Evolutionary conservation across 92 coral and sea anemone genomes (phyloP).

Genomic region (Metridium senile): DNA sequence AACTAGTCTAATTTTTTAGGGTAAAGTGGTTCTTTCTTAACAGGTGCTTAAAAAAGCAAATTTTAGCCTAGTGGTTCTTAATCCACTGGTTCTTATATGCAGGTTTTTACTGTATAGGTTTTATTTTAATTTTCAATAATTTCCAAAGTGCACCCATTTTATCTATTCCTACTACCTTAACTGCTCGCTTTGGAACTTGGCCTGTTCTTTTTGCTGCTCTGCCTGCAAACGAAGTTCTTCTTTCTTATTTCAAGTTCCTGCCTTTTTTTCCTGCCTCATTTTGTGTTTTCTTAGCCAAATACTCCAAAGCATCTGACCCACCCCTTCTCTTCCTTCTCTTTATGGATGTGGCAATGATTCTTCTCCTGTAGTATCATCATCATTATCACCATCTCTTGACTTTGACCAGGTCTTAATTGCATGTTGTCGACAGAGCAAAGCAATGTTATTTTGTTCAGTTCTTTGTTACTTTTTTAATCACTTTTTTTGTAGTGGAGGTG

Average conservation of each 20-base stretch:
- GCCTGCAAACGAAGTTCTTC: neutral
- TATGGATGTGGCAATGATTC: neutral
- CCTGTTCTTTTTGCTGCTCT: neutral
- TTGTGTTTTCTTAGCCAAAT: neutral
- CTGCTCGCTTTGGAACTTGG: neutral
- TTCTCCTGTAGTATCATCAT: conserved; percentile 1
- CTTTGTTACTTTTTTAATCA: neutral
- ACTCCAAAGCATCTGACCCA: neutral
- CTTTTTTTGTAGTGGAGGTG: neutral
- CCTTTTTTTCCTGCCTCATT: neutral
- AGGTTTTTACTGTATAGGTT: too few relatives aligned
- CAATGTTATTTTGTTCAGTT: conserved; percentile 41
- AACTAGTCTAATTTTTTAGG: too few relatives aligned
- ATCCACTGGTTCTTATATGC: too few relatives aligned
- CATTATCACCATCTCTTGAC: conserved; percentile 10
- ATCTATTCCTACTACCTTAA: too few relatives aligned
- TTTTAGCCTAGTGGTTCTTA: too few relatives aligned
- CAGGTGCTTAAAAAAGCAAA: too few relatives aligned
- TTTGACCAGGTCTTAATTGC: conserved; percentile 55
- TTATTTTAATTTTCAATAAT: too few relatives aligned
- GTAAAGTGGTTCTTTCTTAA: too few relatives aligned
- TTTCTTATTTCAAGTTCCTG: neutral
- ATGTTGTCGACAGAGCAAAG: conserved; percentile 25
- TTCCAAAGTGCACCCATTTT: too few relatives aligned
- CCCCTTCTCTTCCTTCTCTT: neutral